Evolutionary conservation across 2,888 invertebrate species (phyloP), one percentile per base, ranked within the genome.

Genomic region (Escarpia spicata): DNA sequence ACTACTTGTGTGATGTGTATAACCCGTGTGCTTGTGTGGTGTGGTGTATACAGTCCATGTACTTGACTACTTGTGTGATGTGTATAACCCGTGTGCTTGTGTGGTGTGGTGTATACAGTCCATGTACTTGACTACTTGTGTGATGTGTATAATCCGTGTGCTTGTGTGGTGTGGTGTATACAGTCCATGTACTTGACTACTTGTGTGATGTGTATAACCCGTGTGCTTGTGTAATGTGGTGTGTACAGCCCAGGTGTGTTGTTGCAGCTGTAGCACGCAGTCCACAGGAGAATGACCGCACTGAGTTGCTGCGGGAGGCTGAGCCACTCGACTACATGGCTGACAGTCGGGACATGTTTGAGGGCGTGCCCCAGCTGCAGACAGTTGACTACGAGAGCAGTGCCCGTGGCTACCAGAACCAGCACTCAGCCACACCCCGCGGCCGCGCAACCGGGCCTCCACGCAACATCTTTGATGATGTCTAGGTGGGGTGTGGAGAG

Each of bases 251-350:
- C 75, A 6, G n/a, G 75, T 75, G n/a, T 19, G 44, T 91, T 9
- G n/a, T 12, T 37, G 58, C 91, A 19, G n/a, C 58, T 26, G 90
- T 58, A 37, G 44, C 91, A 19, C 31, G 52, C 43, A 90, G 91
- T 58, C 92, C 92, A 26, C 60, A 97, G 96, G 98, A 98, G 95
- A 97, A 98, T 96, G 98, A 98, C 95, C 97, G 97, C 95, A 97
- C 98, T 95, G 98, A 98, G 96, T 97, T 98, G 44, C 97, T 98
- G 37, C 97, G 97, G 94, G 98, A 98, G 96, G 97, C 98, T 75
- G 98, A 98, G 93, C 96, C 96, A 0, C 95, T 97, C n/a, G 96
- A 96, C 94, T 75, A 75, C 75, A 75, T 26, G n/a, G 75, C 75
- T 4, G 75, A 75, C 26, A 26, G n/a, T 6, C 19, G 19, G 26